Conservation (phyloP, 2,888 invertebrate species). For the Ethmia dodecea region DNA sequence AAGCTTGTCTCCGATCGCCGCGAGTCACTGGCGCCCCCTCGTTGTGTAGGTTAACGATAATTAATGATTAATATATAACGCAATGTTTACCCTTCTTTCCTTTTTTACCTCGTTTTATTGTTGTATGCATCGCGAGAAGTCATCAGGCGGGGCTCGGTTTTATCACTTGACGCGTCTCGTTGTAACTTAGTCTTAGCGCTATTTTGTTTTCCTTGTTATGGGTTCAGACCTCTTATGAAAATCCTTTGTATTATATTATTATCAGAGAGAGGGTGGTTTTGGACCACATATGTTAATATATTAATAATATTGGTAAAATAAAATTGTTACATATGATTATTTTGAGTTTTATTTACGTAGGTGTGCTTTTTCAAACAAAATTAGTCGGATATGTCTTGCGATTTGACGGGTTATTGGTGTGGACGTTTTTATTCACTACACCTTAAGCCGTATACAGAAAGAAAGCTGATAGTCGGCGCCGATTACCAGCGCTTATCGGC, state of each 20-base stretch:
- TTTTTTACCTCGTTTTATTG: conserved; percentile 62
- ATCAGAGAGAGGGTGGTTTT: conserved; percentile 70
- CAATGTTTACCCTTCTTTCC: conserved; percentile 50
- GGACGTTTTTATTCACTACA: too few species aligned
- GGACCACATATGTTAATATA: conserved; percentile 77
- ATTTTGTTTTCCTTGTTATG: conserved; percentile 70
- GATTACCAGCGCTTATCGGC: too few species aligned
- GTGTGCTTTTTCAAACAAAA: too few species aligned
- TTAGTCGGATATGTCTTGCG: too few species aligned
- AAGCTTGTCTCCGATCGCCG: too few species aligned
- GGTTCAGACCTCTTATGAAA: conserved; percentile 70
- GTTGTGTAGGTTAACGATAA: conserved; percentile 41
- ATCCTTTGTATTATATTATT: conserved; percentile 76
- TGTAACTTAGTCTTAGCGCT: conserved; percentile 46
- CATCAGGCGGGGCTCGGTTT: conserved; percentile 42
- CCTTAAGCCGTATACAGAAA: too few species aligned
- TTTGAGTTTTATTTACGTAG: conserved; percentile 32
- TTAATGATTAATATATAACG: conserved; percentile 58
- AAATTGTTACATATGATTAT: conserved; percentile 72
- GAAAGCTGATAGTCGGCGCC: too few species aligned
- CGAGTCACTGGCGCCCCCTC: conserved; percentile 37
- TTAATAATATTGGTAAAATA: conserved; percentile 77
- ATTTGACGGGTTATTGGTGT: too few species aligned
- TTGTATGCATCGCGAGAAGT: conserved; percentile 46
- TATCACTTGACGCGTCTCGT: conserved; percentile 44